Conservation (phyloP, 1,140 invertebrate genomes). For the Plectrocnemia conspersa region DNA sequence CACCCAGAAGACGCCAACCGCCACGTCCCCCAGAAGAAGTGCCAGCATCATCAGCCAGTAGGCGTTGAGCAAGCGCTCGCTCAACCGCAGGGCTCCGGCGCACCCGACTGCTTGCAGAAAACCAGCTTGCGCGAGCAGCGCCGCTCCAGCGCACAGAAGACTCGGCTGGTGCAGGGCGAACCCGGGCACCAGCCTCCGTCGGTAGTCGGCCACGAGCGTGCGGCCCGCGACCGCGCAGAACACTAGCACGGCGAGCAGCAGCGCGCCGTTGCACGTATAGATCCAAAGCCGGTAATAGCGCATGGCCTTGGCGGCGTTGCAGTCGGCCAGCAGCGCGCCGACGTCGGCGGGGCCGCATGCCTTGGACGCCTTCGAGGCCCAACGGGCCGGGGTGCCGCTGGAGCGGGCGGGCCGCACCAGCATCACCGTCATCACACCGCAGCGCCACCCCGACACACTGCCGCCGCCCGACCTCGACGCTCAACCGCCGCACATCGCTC, state of each 20-base stretch:
- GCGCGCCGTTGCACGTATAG: constrained; percentile 84
- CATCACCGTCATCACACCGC: constrained; percentile 31
- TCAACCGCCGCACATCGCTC: neutral
- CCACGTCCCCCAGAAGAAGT: constrained; percentile 75
- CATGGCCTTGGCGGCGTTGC: constrained; percentile 35
- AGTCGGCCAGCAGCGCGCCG: constrained; percentile 32
- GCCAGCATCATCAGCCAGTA: constrained; percentile 80
- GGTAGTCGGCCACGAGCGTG: constrained; percentile 65
- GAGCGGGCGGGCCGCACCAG: constrained; percentile 30
- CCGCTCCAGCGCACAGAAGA: constrained; percentile 79
- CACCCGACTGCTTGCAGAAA: constrained; percentile 72
- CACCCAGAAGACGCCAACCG: constrained; percentile 83
- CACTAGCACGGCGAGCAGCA: constrained; percentile 74
- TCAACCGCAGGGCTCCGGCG: constrained; percentile 72
- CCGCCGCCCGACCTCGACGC: constrained; percentile 8
- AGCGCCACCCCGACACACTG: neutral
- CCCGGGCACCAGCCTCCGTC: constrained; percentile 65
- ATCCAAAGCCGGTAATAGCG: constrained; percentile 79
- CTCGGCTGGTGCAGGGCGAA: constrained; percentile 71
- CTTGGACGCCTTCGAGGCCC: constrained; percentile 34
- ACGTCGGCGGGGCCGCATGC: constrained; percentile 25
- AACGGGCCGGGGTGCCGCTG: constrained; percentile 20
- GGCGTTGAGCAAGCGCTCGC: constrained; percentile 72
- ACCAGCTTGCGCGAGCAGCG: constrained; percentile 67
- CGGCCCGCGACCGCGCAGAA: constrained; percentile 72